Base-by-base conservation (phyloP, 2,888 invertebrate species). In the Drosophila pegasa region DNA sequence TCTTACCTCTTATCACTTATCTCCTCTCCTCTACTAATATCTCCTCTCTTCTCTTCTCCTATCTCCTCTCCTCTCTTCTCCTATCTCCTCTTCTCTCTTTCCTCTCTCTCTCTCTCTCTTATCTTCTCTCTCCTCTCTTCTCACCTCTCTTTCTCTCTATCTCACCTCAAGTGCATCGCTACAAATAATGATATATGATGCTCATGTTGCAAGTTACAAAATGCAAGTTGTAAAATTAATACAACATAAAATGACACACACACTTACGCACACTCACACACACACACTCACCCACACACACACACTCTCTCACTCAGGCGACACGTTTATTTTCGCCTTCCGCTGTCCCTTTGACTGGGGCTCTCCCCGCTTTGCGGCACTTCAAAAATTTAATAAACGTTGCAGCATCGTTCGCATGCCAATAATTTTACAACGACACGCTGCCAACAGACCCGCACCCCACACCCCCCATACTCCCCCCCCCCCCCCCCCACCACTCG, bases 371-470 rank as follows among this genome's bases (percentile, higher is more conserved):
- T 65, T 62, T 68, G 75, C 62, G 87, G 78, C 83, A 83, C 88
- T 88, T 88, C 61, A 86, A 83, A 83, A 88, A 83, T 88, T 83
- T 88, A 83, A 83, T 83, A 88, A 88, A 88, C 88, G 87, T 75
- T 82, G 80, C 88, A 72, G 88, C 88, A 80, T 82, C 88, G 86
- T 75, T 86, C 75, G 88, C 83, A 88, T 88, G 83, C 88, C 83
- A 83, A 83, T 83, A 83, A 83, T 88, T 88, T 86, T 40, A 69
- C 71, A 76, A 45, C 62, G 59, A 58, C 52, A 35, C 67, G 59
- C 54, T 55, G 7, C 16, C 47, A 37, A 10, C 45, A 27, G 25
- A 9, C 20, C 47, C 37, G 3, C 38, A 45, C 29, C 14, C 40
- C 45, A 31, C 52, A 54, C 57, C 40, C 3, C 12, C 22, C 31